Base-by-base conservation (phyloP, 2,888 invertebrate species). In the Drosophila fungiperda region DNA sequence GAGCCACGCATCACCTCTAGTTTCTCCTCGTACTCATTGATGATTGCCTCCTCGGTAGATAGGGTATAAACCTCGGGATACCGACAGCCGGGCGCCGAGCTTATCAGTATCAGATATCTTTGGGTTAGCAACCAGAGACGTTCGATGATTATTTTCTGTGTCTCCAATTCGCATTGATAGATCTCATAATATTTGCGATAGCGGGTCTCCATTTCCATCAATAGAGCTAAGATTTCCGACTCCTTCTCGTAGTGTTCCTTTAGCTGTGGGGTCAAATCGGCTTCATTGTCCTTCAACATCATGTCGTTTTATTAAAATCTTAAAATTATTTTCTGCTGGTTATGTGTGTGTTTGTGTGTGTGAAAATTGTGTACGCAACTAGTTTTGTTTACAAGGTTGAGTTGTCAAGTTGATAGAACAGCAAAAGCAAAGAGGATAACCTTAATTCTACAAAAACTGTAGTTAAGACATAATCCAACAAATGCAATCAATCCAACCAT, bases 71-170 rank as follows among this genome's bases (percentile, higher is more conserved):
- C 89, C 69, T 92, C 89, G 1, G 91, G 89, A 63, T 81, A 89
- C 1, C 86, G 83, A 52, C 91, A 90, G 11, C 86, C 87, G 0
- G 87, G 80, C 2, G 76, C 78, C 0, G 86, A 82, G 26, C 92
- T 90, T n/a, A 83, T 78, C 40, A 92, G 54, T 20, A 92, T 84
- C 0, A 90, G 69, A 61, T 91, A 92, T 7, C 92, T 80, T 50
- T 92, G 92, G 3, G 92, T 89, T 4, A 92, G 49, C n/a, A 86
- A 65, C 92, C 92, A 92, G 3, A 92, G 33, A 9, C 92, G 81
- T 45, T 87, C 83, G 17, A 83, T 73, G 1, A 91, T 55, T n/a
- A 86, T 82, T 20, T 77, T 83, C 32, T 92, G 92, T 0, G 72
- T 55, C 26, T 76, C 57, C 35, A 91, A 33, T 76, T 92, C 92